Conservation (phyloP, 1,140 invertebrate species). For the Melitaea cinxia region DNA sequence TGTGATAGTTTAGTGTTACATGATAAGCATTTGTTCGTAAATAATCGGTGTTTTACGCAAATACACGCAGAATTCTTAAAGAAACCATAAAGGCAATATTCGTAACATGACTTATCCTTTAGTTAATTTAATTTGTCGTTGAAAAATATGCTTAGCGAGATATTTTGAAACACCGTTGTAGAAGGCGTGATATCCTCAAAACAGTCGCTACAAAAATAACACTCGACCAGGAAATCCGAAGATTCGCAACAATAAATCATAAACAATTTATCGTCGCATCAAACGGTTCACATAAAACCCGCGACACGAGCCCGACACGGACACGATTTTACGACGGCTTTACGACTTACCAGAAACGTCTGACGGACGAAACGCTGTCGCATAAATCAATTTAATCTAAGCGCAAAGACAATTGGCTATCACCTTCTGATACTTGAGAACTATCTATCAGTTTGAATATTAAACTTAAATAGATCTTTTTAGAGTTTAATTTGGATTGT, state of each 20-base stretch:
- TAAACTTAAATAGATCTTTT: background rate
- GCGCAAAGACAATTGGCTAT: conserved; percentile 53
- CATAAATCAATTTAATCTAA: conserved; percentile 63
- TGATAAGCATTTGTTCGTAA: too few relatives aligned
- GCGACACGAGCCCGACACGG: conserved; percentile 39
- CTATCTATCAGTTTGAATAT: conserved; percentile 18
- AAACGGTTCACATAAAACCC: conserved; percentile 25
- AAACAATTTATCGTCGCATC: conserved; percentile 38
- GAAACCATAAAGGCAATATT: too few relatives aligned
- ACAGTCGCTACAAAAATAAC: background rate
- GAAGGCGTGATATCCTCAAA: background rate
- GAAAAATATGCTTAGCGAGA: too few relatives aligned
- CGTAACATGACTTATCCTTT: too few relatives aligned
- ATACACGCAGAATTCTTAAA: too few relatives aligned
- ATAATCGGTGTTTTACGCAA: too few relatives aligned
- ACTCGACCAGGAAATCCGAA: conserved; percentile 24
- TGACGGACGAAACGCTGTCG: conserved; percentile 46
- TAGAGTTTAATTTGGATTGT: background rate
- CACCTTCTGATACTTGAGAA: conserved; percentile 16
- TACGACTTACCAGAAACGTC: conserved; percentile 49
- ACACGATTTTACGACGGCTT: conserved; percentile 34
- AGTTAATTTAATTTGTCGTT: too few relatives aligned
- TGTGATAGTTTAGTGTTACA: too few relatives aligned
- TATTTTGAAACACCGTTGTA: too few relatives aligned
- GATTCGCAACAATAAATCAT: conserved; percentile 40